A percentile compares a stretch with the other conserved stretches of the same genome.
Evolutionary conservation across 2,797 vertebrate species (phyloP).

Genomic region (Dromococcyx pavoninus): DNA sequence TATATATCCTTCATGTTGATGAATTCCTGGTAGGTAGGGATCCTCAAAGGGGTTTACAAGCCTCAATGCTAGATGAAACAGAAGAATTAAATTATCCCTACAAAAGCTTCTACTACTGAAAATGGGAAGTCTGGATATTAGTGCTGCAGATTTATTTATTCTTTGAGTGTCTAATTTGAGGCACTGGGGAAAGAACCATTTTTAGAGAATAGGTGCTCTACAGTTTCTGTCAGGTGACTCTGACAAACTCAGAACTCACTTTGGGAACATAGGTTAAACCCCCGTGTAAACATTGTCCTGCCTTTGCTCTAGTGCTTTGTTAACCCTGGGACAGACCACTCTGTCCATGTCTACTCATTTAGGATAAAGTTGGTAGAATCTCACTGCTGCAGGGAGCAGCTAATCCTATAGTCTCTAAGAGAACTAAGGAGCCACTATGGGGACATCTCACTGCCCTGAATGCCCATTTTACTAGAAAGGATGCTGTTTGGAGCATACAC

Average conservation of each 20-base stretch:
- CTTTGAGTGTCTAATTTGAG: background rate
- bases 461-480: background rate
- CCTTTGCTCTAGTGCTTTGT: background rate
- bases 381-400: background rate
- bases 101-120: conserved; percentile 30
- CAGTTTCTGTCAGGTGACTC: background rate
- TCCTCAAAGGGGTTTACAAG: conserved; percentile 51
- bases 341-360: too few relatives aligned
- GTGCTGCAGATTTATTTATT: background rate
- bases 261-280: background rate
- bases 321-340: background rate
- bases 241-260: background rate
- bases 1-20: conserved; percentile 58
- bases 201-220: background rate
- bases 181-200: background rate
- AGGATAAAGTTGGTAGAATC: background rate
- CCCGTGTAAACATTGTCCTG: accelerated
- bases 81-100: conserved; percentile 51
- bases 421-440: background rate
- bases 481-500: background rate
- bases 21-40: conserved; percentile 64
- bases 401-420: background rate
- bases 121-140: conserved; percentile 20
- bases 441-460: background rate
- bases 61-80: conserved; percentile 45